Percentiles rank a stretch among this genome's conserved stretches.
Conservation (phyloP, 2,113 vertebrate species). For the Ptychochromis oligacanthus region DNA sequence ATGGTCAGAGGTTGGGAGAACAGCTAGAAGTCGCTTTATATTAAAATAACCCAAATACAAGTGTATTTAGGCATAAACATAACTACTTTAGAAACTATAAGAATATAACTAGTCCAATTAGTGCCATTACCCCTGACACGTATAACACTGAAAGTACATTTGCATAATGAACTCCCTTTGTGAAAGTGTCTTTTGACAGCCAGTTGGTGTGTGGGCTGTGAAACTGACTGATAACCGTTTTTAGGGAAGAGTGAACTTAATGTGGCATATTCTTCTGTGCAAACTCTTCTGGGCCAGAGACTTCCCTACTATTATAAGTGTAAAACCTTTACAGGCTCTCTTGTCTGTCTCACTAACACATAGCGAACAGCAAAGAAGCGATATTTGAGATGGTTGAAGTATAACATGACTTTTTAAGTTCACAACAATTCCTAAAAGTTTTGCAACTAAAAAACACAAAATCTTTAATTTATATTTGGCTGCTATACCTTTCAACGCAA, state of each 20-base stretch:
- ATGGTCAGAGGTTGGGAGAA: background rate
- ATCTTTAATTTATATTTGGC: too few species aligned
- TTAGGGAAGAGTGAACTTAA: background rate
- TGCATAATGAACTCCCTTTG: background rate
- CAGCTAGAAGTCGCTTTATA: background rate
- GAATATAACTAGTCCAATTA: background rate
- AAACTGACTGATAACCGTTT: background rate
- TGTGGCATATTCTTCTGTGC: background rate
- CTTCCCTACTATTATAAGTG: too few species aligned
- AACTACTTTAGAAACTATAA: background rate
- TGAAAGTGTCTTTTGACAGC: background rate
- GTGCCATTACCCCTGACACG: background rate
- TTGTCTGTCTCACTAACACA: too few species aligned
- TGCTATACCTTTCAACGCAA: too few species aligned
- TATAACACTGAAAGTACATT: background rate
- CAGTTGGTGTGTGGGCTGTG: slow-evolving; percentile 3
- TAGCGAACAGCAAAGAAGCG: too few species aligned
- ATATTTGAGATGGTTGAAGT: too few species aligned
- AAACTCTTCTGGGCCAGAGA: background rate
- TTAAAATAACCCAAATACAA: background rate
- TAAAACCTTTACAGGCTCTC: too few species aligned
- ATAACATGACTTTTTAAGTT: too few species aligned
- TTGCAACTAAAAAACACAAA: too few species aligned
- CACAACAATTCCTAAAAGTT: too few species aligned
- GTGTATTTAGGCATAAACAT: background rate